These are phyloP conservation scores for Chiloscyllium plagiosum DNA, from an alignment of 2,113 vertebrate species.

Conservation along the genomic window DNA sequence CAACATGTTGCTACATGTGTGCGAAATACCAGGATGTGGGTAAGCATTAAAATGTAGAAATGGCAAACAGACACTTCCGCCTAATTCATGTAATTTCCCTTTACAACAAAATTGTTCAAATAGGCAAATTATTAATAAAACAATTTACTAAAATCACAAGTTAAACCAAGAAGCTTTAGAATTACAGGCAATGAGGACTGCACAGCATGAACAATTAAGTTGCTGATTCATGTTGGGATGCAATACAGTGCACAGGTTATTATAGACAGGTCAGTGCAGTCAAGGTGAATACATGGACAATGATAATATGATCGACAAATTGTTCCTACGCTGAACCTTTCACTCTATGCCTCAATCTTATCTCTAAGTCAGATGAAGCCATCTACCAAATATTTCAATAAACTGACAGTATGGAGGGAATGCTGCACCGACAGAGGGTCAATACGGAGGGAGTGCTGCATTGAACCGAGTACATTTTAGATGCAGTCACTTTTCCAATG, in stretches of 20 bases:
- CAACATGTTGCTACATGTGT: background rate
- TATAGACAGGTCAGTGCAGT: too few species aligned
- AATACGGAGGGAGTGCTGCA: too few species aligned
- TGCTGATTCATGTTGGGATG: background rate
- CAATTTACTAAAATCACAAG: background rate
- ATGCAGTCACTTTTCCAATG: too few species aligned
- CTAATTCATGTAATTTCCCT: background rate
- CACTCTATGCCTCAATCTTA: background rate
- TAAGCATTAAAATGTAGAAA: background rate
- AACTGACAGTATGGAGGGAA: background rate
- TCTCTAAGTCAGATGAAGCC: background rate
- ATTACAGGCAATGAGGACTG: background rate
- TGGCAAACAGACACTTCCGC: background rate
- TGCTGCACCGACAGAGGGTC: background rate
- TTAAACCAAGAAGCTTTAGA: background rate
- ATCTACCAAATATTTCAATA: background rate
- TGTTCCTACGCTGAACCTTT: background rate
- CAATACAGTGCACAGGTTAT: background rate
- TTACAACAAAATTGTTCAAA: background rate
- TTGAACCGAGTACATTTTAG: too few species aligned
- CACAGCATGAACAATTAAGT: too few species aligned
- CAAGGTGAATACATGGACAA: background rate
- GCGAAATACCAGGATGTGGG: slow-evolving; percentile 25
- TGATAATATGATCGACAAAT: too few species aligned
- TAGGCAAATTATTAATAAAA: background rate